phyloP scores from a whole-genome alignment of 1,140 invertebrate genomes.

The Dendrolimus punctatus region DNA sequence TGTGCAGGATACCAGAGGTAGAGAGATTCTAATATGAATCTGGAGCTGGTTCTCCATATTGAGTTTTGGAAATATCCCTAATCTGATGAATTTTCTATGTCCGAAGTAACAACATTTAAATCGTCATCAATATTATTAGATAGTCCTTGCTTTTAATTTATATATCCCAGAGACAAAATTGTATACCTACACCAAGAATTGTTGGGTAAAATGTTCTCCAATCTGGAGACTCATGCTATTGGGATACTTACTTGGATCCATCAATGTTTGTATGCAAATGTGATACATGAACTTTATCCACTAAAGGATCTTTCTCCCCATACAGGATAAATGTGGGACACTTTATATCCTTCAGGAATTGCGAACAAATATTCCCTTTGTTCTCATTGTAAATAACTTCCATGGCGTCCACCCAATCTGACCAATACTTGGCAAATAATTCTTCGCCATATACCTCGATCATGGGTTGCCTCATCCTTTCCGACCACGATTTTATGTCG shows the following conservation, averaged over 20 bases:
- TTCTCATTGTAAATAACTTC: slow-evolving; percentile 72
- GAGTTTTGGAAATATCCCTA: no score
- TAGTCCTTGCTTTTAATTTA: no score
- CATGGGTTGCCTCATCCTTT: slow-evolving; percentile 82
- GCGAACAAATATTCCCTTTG: slow-evolving; percentile 82
- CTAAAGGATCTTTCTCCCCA: slow-evolving; percentile 85
- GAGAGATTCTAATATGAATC: no score
- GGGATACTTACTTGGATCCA: slow-evolving; percentile 73
- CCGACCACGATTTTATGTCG: slow-evolving; percentile 86
- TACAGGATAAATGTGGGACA: slow-evolving; percentile 88
- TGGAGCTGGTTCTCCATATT: no score
- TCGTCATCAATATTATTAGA: no score
- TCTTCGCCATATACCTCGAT: slow-evolving; percentile 83
- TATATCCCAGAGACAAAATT: no score
- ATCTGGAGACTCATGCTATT: slow-evolving; percentile 4
- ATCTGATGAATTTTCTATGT: no score
- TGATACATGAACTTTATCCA: slow-evolving; percentile 80
- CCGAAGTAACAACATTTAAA: no score
- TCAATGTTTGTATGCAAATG: slow-evolving; percentile 80
- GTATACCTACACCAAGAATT: neutral
- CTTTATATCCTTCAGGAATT: slow-evolving; percentile 74
- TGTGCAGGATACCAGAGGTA: no score
- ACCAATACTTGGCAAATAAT: slow-evolving; percentile 80
- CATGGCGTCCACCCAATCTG: slow-evolving; percentile 81
- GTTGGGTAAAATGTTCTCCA: neutral